These are phyloP conservation scores for Tipula confusa DNA, from an alignment of 2,888 invertebrate species.

Conservation along the genomic window DNA sequence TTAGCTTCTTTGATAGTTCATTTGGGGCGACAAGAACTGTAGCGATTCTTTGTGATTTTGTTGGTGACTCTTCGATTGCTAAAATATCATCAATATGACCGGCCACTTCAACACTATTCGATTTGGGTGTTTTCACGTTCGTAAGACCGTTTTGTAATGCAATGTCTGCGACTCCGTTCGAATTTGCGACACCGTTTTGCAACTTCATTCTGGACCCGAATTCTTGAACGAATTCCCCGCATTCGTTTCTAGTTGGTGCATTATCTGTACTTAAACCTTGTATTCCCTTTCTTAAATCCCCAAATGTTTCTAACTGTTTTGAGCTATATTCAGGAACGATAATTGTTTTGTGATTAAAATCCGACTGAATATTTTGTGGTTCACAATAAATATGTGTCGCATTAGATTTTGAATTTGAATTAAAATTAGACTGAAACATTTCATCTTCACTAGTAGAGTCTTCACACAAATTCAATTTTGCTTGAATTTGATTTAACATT, in stretches of 20 bases:
- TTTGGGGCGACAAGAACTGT: background rate
- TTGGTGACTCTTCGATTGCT: background rate
- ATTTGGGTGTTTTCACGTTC: too few species aligned
- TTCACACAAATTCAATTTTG: background rate
- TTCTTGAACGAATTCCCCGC: too few species aligned
- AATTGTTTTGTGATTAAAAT: background rate
- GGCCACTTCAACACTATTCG: background rate
- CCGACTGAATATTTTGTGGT: background rate
- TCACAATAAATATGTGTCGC: background rate
- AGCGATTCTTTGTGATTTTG: background rate
- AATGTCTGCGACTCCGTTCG: too few species aligned
- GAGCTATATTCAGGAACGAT: background rate
- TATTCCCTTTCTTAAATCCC: too few species aligned
- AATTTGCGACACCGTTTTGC: too few species aligned
- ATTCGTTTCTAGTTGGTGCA: too few species aligned
- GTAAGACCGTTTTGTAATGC: too few species aligned
- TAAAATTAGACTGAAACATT: background rate
- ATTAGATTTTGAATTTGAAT: background rate
- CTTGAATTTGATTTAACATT: background rate
- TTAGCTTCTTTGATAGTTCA: background rate
- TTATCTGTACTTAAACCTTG: too few species aligned
- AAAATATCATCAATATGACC: background rate
- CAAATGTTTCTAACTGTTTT: background rate
- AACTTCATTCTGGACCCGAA: too few species aligned
- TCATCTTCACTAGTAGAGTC: background rate